Base-by-base conservation (phyloP, 1,140 invertebrate genomes). In the Diorhabda carinulata region DNA sequence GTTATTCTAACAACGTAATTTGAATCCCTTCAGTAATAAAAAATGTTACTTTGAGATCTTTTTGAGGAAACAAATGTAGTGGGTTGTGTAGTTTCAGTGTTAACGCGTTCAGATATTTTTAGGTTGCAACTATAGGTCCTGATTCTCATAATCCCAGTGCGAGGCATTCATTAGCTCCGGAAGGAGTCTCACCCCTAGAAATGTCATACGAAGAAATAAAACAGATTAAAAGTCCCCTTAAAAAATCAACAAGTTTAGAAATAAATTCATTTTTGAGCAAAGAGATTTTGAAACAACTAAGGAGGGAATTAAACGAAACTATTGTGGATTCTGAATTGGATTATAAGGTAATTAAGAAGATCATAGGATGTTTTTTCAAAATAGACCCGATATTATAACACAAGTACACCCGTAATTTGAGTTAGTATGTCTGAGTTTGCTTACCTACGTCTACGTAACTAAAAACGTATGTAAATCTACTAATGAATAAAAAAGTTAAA, bases 251-350 rank as follows among this genome's bases (percentile, higher is more conserved):
- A 56, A 64, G 64, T 5, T 68, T 72, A 43, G 70, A 77, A 7
- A 61, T 79, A 5, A 71, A 78, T 57, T 80, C 78, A 2, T 81
- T 72, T 68, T 82, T 91, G 5, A 84, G 87, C 64, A 74, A 84
- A 2, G 85, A 89, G 3, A 85, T 90, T 52, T 79, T 91, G 25
- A 88, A 87, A 77, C 87, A 87, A 62, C 77, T 91, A 8, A 85
- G 87, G 52, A 80, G 89, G 69, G 87, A 90, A 76, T 80, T 91
- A 5, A 87, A 90, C 73, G 83, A 86, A 60, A 86, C 90, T 68
- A 83, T 86, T 25, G 85, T 91, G 52, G 89, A 91, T 74, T 86
- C 83, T 73, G 90, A 91, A 80, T 89, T 90, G 78, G 85, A 89
- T 72, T 71, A 81, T 8, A 88, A 88, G 81, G 89, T 76, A 71